A percentile compares a stretch with the other conserved stretches of the same genome.
These are phyloP conservation scores for Emydoidea blandingii DNA, from an alignment of 2,797 vertebrate genomes.

Conservation along the genomic window DNA sequence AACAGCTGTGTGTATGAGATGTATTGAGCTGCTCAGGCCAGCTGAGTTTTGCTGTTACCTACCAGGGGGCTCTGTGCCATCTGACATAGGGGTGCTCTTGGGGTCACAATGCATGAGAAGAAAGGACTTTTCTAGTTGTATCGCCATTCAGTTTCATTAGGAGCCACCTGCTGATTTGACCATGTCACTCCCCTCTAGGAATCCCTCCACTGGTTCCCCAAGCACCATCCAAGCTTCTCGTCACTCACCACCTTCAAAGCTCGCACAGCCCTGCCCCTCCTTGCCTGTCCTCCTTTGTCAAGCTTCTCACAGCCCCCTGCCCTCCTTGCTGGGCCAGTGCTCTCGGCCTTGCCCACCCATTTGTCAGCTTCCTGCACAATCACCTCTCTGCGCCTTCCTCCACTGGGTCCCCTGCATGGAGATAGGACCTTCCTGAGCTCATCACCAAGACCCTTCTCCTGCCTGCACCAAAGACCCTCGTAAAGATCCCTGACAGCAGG, in stretches of 20 bases:
- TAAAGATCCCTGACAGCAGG: too few relatives aligned
- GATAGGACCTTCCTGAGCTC: background rate
- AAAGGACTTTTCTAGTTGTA: background rate
- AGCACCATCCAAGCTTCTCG: background rate
- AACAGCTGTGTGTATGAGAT: too few relatives aligned
- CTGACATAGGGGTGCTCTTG: too few relatives aligned
- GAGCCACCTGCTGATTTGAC: background rate
- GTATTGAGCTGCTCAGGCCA: too few relatives aligned
- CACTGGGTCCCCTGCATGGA: background rate
- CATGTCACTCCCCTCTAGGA: background rate
- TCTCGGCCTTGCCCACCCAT: background rate
- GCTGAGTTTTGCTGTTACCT: too few relatives aligned
- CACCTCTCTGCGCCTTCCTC: background rate
- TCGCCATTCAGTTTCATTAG: background rate
- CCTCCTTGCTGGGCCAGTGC: background rate
- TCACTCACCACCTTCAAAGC: background rate
- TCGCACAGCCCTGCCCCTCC: background rate
- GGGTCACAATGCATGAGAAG: background rate
- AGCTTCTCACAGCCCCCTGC: background rate
- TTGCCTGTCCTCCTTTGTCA: background rate
- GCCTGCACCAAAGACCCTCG: background rate
- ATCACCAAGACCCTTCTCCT: background rate
- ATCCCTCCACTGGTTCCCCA: background rate
- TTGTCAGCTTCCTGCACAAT: background rate
- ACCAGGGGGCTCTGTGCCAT: too few relatives aligned